Evolutionary conservation across 2,888 invertebrate genomes (phyloP), one percentile per base, ranked within the genome.

Genomic region (Halictus quadricinctus): DNA sequence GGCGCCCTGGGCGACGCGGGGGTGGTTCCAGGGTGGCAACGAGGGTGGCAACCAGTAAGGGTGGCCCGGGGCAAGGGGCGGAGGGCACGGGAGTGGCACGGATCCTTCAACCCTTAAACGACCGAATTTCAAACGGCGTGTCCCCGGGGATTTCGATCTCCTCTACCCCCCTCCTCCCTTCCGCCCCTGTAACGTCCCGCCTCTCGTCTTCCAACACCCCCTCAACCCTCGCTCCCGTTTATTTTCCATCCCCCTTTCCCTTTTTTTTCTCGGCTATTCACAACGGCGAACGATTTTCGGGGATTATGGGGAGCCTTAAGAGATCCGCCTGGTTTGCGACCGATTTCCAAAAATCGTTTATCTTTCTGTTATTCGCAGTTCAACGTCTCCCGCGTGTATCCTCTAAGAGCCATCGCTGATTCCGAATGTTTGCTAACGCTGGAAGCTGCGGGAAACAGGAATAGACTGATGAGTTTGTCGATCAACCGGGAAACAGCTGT

Each of bases 11-110:
- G 43, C 75, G 73, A 84, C 36, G 36, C 36, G 66, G 25, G 60
- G 60, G 60, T 60, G 60, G 60, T 25, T 25, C 60, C 25, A 12
- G 60, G 60, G 60, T n/a, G 60, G 25, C 25, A 60, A 21, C 25
- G 25, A 60, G 60, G 25, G 60, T 54, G 60, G 25, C 13, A 60
- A 29, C 18, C 25, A 2, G 64, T n/a, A n/a, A 12, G 66, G 66
- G 66, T 18, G 66, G 36, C 36, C 29, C 36, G 36, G 66, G 36
- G 66, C 64, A 64, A 29, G 66, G 36, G 69, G 69, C 69, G 69
- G 41, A 25, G 18, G 50, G 48, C 46, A 50, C 29, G 48, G 81
- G 85, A 87, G 85, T 80, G 85, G 82, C 85, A 72, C 76, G 75
- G 46, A 64, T 73, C 77, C 77, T 66, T 80, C 73, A 21, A 73